Evolutionary conservation across 2,113 vertebrate species (phyloP).

Genomic region (Nicator chloris): DNA sequence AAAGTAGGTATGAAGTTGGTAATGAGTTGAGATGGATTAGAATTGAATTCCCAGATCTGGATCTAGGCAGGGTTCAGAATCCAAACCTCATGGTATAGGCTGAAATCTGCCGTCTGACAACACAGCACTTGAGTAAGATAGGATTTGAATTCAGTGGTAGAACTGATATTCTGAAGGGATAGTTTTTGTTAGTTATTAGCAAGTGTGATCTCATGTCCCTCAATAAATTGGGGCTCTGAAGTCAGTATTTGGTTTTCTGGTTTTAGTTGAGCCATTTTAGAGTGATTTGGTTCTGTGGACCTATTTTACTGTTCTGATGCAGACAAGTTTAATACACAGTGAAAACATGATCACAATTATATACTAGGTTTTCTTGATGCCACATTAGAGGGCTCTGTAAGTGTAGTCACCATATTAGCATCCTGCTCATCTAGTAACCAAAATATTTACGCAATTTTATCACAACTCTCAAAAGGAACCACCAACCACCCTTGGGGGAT

Average conservation of each 20-base stretch:
- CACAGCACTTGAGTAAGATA: neutral
- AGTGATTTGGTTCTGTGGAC: neutral
- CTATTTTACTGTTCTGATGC: neutral
- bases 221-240: neutral
- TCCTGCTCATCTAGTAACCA: neutral
- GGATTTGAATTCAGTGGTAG: neutral
- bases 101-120: neutral
- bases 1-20: neutral
- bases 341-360: neutral
- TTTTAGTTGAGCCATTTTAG: neutral
- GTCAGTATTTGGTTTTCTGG: neutral
- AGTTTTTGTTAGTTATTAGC: neutral
- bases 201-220: neutral
- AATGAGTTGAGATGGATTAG: neutral
- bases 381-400: neutral
- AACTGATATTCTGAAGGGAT: neutral
- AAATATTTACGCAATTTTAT: neutral
- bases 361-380: neutral
- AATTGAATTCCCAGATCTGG: neutral
- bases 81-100: neutral
- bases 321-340: neutral
- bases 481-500: neutral
- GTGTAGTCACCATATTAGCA: neutral
- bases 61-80: neutral
- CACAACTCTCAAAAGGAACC: neutral